Evolutionary conservation across 2,113 vertebrate species (phyloP).

Genomic region (Chloropsis cyanopogon): DNA sequence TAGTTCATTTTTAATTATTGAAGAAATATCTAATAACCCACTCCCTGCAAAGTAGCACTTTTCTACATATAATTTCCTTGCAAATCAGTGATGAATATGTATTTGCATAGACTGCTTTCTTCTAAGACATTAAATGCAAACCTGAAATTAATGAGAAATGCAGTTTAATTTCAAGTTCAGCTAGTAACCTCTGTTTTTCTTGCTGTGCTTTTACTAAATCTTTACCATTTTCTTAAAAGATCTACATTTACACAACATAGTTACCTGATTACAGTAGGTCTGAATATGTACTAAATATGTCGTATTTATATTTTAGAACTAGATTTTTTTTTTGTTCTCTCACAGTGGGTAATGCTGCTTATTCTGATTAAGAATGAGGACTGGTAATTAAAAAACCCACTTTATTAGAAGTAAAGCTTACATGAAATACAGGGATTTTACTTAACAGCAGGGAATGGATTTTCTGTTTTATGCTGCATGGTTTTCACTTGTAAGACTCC

Average conservation of each 20-base stretch:
- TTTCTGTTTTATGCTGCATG: not conserved
- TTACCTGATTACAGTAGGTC: not conserved
- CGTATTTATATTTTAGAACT: not conserved
- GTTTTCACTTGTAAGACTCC: not conserved
- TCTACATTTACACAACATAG: not conserved
- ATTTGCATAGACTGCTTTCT: not conserved
- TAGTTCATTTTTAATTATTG: not conserved
- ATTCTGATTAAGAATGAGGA: not conserved
- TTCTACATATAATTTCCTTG: not conserved
- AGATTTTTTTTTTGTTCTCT: not conserved
- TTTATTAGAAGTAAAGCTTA: not conserved
- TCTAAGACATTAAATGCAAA: not conserved
- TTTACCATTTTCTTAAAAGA: not conserved
- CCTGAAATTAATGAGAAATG: not conserved
- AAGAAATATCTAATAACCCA: not conserved
- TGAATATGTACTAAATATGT: not conserved
- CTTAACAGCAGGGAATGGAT: not conserved
- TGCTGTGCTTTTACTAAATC: not conserved
- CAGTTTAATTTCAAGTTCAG: not conserved
- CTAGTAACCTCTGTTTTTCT: not conserved
- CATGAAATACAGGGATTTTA: not conserved
- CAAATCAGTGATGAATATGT: not conserved
- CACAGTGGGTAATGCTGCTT: not conserved
- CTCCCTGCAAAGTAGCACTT: not conserved
- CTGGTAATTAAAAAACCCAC: not conserved